Conservation (phyloP, 2,797 vertebrate genomes). For the Notolepis coatsorum region DNA sequence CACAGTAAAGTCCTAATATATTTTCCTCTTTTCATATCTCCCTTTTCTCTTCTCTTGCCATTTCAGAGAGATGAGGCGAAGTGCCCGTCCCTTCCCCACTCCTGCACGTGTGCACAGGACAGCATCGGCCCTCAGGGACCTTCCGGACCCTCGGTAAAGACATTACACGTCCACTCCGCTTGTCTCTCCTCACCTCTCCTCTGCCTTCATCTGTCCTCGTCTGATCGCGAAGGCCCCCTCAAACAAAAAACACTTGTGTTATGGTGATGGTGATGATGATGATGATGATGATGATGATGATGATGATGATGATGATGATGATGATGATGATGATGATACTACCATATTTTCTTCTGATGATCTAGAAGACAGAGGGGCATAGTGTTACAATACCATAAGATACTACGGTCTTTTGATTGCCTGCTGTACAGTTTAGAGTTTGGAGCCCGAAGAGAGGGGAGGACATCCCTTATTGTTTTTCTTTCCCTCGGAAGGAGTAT, state of each 20-base stretch:
- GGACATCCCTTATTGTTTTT: slow-evolving; percentile 48
- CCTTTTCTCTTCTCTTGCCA: slow-evolving; percentile 24
- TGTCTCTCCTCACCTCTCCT: slow-evolving; percentile 20
- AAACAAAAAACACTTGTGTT: slow-evolving; percentile 25
- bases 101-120: slow-evolving; percentile 97
- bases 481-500: slow-evolving; percentile 50
- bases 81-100: slow-evolving; percentile 95
- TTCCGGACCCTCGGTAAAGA: slow-evolving; percentile 92
- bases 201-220: not conserved
- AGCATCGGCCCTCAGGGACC: slow-evolving; percentile 95
- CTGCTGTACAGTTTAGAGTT: slow-evolving; percentile 25
- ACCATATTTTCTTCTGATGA: slow-evolving; percentile 44
- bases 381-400: slow-evolving; percentile 26
- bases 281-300: slow-evolving; percentile 22
- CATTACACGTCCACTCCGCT: slow-evolving; percentile 8
- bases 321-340: slow-evolving; percentile 2
- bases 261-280: no score
- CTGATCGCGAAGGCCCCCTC: slow-evolving; percentile 15
- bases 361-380: slow-evolving; percentile 29
- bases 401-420: not conserved
- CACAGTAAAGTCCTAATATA: not conserved
- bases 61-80: slow-evolving; percentile 96
- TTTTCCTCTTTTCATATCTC: slow-evolving; percentile 20
- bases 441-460: not conserved
- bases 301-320: slow-evolving; percentile 22